Conservation (phyloP, 2,888 invertebrate genomes). For the Eueremaeus valkanovi region DNA sequence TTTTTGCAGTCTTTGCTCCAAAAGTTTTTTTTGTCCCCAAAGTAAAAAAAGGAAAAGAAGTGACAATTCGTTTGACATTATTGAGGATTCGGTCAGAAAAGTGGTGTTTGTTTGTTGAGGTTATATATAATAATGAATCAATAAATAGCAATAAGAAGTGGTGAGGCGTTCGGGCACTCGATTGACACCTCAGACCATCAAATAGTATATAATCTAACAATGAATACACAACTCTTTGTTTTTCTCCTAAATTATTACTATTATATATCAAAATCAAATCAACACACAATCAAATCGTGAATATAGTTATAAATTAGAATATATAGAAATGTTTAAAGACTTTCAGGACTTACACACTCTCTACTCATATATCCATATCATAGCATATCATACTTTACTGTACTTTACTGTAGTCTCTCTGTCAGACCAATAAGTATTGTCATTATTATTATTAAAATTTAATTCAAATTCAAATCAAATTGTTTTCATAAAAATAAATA, state of each 20-base stretch:
- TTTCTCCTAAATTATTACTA: background rate
- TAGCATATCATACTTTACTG: background rate
- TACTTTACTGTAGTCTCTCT: too few relatives aligned
- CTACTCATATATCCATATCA: background rate
- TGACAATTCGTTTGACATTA: background rate
- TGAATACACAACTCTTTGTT: slow-evolving; percentile 10
- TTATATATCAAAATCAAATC: slow-evolving; percentile 1
- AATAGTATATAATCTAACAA: slow-evolving; percentile 10
- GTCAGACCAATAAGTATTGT: too few relatives aligned
- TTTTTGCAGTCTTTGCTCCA: too few relatives aligned
- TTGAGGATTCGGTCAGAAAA: background rate
- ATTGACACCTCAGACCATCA: background rate
- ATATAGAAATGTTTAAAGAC: background rate
- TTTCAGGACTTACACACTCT: background rate
- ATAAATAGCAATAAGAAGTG: background rate
- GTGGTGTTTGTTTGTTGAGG: background rate
- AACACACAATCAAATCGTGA: slow-evolving; percentile 4
- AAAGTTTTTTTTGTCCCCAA: too few relatives aligned
- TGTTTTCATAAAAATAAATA: background rate
- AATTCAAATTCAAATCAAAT: background rate
- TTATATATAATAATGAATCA: background rate
- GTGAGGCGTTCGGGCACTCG: background rate
- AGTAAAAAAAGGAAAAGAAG: too few relatives aligned
- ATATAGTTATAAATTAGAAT: background rate
- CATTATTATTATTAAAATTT: background rate